Conservation (phyloP, 92 coral and sea anemone species). For the Epizoanthus illoricatus region DNA sequence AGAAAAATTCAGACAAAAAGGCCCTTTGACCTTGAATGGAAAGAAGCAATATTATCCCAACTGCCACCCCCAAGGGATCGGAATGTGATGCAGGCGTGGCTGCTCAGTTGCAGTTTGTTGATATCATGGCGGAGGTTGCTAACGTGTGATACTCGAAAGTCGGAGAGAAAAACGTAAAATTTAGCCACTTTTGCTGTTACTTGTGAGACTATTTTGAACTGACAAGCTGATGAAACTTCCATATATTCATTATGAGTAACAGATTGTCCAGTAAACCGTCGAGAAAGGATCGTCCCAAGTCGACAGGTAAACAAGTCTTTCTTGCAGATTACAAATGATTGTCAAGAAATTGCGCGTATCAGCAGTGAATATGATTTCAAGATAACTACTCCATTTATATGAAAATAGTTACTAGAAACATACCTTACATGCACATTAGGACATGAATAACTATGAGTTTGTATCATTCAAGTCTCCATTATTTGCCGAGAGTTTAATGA, state of each 20-base stretch:
- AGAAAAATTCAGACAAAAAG: too few relatives aligned
- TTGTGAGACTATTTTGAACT: not conserved
- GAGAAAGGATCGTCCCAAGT: constrained; percentile 87
- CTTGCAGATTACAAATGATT: not conserved
- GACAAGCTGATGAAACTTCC: not conserved
- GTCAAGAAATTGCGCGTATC: not conserved
- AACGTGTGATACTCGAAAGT: constrained; percentile 3
- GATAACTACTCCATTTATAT: too few relatives aligned
- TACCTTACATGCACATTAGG: too few relatives aligned
- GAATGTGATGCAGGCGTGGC: constrained; percentile 4
- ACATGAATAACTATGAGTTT: too few relatives aligned
- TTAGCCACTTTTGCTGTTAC: not conserved
- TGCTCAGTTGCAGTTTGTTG: constrained; percentile 59
- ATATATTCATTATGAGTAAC: constrained; percentile 67
- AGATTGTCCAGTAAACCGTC: constrained; percentile 94
- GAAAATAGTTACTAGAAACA: too few relatives aligned
- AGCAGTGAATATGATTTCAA: not conserved
- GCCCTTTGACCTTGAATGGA: too few relatives aligned
- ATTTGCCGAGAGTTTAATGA: too few relatives aligned
- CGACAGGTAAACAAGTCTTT: constrained; percentile 67
- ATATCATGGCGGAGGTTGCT: constrained; percentile 94
- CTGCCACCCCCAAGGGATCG: constrained; percentile 8
- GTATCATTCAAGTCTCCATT: too few relatives aligned
- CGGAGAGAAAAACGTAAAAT: constrained; percentile 27
- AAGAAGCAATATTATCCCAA: not conserved